Conservation (phyloP, 2,888 invertebrate genomes). For the Electrophaes corylata region DNA sequence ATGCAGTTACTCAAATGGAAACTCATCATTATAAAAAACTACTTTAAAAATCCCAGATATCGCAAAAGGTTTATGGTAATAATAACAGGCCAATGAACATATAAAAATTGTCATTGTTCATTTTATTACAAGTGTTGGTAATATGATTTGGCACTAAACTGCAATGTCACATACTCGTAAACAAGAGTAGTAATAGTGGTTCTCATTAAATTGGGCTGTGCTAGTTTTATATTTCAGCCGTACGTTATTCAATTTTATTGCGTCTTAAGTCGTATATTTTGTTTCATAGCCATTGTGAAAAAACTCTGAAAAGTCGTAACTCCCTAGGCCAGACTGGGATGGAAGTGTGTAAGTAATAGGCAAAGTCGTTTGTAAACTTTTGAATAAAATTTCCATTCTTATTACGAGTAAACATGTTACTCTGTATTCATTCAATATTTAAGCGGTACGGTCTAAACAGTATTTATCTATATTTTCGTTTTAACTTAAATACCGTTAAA, state of each 20-base stretch:
- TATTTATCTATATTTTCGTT: neutral
- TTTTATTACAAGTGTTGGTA: constrained; percentile 49
- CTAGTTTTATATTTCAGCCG: neutral
- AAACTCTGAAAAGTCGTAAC: neutral
- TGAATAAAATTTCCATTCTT: neutral
- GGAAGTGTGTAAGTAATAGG: constrained; percentile 1
- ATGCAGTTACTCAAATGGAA: constrained; percentile 29
- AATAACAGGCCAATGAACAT: constrained; percentile 44
- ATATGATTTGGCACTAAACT: constrained; percentile 47
- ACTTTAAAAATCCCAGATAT: constrained; percentile 24
- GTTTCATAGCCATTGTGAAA: constrained; percentile 1
- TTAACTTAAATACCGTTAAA: neutral
- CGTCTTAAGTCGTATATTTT: neutral
- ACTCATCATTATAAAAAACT: constrained; percentile 31
- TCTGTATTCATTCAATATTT: constrained; percentile 1
- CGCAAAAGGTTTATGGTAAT: constrained; percentile 32
- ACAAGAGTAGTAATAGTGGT: constrained; percentile 33
- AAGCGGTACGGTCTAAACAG: no score
- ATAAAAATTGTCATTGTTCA: constrained; percentile 47
- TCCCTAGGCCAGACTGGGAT: neutral
- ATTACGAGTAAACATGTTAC: constrained; percentile 1
- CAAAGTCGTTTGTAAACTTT: neutral
- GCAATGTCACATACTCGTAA: constrained; percentile 35
- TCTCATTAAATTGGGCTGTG: constrained; percentile 24
- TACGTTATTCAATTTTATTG: constrained; percentile 1